Conservation (phyloP, 2,113 vertebrate genomes). For the Smithornis capensis region DNA sequence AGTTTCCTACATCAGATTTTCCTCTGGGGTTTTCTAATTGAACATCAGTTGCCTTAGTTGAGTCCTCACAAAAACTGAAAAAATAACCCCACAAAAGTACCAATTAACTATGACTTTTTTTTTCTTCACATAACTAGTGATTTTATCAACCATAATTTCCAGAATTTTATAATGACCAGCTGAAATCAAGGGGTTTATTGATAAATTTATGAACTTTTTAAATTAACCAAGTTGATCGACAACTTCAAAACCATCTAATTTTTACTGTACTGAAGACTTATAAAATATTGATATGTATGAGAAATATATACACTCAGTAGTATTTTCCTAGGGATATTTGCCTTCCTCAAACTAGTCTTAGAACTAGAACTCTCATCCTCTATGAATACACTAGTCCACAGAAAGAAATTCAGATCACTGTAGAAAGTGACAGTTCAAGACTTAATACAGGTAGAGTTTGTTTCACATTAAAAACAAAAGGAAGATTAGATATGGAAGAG, state of each 20-base stretch:
- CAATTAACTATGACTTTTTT: neutral
- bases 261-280: neutral
- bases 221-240: neutral
- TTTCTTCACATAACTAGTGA: neutral
- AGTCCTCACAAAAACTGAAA: neutral
- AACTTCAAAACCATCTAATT: neutral
- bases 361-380: neutral
- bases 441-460: neutral
- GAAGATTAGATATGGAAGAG: neutral
- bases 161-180: neutral
- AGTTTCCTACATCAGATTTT: neutral
- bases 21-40: neutral
- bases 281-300: neutral
- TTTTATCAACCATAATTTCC: neutral
- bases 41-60: neutral
- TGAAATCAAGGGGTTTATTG: neutral
- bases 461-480: neutral
- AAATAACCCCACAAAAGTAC: neutral
- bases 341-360: neutral
- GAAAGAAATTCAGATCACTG: neutral
- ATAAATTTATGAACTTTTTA: neutral
- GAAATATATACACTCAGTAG: neutral
- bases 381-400: neutral
- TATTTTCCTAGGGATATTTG: neutral
- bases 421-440: neutral